Percentiles rank a stretch among this genome's conserved stretches.
These are phyloP conservation scores for Callipepla squamata DNA, from an alignment of 2,113 vertebrate species.

Conservation along the genomic window DNA sequence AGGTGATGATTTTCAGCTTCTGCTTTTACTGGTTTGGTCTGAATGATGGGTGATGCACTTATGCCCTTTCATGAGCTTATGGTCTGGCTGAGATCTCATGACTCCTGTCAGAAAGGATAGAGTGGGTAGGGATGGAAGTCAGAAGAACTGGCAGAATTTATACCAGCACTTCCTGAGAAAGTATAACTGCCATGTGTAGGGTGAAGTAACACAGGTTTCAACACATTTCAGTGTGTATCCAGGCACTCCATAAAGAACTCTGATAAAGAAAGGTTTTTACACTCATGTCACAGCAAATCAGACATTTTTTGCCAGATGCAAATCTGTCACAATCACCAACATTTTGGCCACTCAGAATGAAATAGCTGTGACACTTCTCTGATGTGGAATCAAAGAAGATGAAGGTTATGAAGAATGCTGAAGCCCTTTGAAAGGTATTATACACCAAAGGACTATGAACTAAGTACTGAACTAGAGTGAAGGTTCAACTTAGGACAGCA, in stretches of 20 bases:
- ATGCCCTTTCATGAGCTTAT: not conserved
- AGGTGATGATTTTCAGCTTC: not conserved
- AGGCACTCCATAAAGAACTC: not conserved
- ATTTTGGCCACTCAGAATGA: not conserved
- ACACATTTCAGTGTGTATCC: not conserved
- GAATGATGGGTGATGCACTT: not conserved
- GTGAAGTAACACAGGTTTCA: not conserved
- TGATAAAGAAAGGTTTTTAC: not conserved
- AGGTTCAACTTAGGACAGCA: not conserved
- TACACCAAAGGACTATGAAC: not conserved
- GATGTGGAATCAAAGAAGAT: not conserved
- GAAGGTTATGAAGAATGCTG: not conserved
- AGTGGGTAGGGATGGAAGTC: not conserved
- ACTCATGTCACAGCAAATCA: not conserved
- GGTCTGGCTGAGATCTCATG: not conserved
- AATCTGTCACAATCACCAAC: not conserved
- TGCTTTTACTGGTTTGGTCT: not conserved
- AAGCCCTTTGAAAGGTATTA: not conserved
- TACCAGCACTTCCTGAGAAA: not conserved
- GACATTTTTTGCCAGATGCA: not conserved
- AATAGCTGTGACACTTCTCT: not conserved
- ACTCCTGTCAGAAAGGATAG: not conserved
- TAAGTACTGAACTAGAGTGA: not conserved
- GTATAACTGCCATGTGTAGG: not conserved
- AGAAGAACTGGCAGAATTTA: conserved; percentile 24